Evolutionary conservation across 1,140 invertebrate genomes (phyloP).

Genomic region (Drosophila kanapiae): DNA sequence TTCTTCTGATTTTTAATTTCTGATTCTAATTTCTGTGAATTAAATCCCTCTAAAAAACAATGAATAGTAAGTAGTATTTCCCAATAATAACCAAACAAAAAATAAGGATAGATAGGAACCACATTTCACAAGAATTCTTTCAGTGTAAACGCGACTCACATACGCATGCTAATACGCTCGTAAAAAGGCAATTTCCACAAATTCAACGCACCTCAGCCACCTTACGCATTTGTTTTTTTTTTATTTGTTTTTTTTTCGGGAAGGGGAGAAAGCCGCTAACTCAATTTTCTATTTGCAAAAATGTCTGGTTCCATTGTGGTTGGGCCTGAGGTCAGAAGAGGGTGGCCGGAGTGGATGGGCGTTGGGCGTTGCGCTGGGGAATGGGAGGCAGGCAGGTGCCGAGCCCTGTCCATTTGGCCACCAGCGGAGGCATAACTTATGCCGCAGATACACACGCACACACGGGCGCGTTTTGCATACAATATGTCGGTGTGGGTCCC

Average conservation of each 20-base stretch:
- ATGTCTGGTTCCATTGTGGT: constrained; percentile 55
- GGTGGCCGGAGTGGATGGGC: not conserved
- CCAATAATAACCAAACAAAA: not conserved
- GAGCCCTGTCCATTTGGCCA: constrained; percentile 48
- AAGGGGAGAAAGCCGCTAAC: constrained; percentile 56
- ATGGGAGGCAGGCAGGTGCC: constrained; percentile 16
- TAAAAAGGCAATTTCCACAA: constrained; percentile 84
- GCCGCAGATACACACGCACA: constrained; percentile 50
- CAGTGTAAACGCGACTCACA: constrained; percentile 27
- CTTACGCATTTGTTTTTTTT: constrained; percentile 56
- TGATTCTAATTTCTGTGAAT: not conserved
- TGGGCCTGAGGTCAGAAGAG: constrained; percentile 41
- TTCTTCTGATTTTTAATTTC: too few relatives aligned
- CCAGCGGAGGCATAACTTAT: constrained; percentile 68
- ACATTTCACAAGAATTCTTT: not conserved
- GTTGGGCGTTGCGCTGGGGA: not conserved
- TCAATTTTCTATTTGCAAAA: constrained; percentile 82
- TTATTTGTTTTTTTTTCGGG: constrained; percentile 4
- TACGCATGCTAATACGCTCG: constrained; percentile 76
- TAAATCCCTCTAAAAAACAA: not conserved
- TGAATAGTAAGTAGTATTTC: not conserved
- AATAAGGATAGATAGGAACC: not conserved
- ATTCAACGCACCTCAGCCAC: constrained; percentile 64
- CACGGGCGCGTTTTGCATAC: constrained; percentile 37
- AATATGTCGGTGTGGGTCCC: constrained; percentile 58